Conservation (phyloP, 2,888 invertebrate genomes). For the Lucinisca nassula region DNA sequence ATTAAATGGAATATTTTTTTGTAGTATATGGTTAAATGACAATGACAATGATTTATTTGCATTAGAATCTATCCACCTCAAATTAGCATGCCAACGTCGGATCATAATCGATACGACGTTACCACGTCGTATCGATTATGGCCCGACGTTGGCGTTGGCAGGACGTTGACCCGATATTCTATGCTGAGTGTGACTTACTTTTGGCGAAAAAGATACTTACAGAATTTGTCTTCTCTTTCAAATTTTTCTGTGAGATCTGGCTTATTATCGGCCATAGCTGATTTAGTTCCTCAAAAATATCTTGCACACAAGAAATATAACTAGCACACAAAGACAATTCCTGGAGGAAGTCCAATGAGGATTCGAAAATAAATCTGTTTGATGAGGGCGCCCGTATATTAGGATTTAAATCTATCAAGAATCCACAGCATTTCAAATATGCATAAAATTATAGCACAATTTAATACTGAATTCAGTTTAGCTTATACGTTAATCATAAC, state of each 20-base stretch:
- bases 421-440: background rate
- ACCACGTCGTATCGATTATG: no score
- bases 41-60: no score
- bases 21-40: no score
- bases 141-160: no score
- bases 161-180: no score
- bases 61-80: no score
- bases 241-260: slow-evolving; percentile 22
- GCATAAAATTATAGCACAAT: background rate
- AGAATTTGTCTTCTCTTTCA: slow-evolving; percentile 54
- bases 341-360: background rate
- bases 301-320: slow-evolving; percentile 3
- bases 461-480: background rate
- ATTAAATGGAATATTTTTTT: no score
- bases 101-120: no score
- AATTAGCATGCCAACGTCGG: no score
- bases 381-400: slow-evolving; percentile 7
- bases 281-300: slow-evolving; percentile 9
- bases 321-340: background rate
- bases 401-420: background rate
- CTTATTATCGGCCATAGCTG: slow-evolving; percentile 42
- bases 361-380: background rate
- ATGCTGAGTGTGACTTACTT: no score
- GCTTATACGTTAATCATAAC: background rate
- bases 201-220: slow-evolving; percentile 57